phyloP scores from a whole-genome alignment of 2,888 invertebrate species.

The Rhagonycha fulva region DNA sequence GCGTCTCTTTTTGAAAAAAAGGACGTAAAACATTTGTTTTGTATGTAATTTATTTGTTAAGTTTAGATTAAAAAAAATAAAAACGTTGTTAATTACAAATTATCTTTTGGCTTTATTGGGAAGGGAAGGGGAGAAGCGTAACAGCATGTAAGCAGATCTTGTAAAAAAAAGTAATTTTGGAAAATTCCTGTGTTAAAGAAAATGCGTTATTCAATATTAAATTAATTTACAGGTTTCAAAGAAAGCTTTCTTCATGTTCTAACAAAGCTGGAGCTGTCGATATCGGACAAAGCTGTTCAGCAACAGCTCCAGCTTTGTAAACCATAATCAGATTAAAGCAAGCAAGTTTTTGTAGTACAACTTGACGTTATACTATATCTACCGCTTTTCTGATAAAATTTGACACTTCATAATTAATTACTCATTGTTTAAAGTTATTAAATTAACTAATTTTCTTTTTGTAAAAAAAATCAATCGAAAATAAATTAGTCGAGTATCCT shows the following conservation, averaged over 20 bases:
- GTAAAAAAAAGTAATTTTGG: not conserved
- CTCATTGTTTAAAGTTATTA: not conserved
- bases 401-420: not conserved
- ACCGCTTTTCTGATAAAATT: not conserved
- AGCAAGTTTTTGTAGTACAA: constrained; percentile 34
- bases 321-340: constrained; percentile 37
- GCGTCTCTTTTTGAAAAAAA: not conserved
- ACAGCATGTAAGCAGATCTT: not conserved
- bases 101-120: not conserved
- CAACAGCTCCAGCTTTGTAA: constrained; percentile 28
- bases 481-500: not conserved
- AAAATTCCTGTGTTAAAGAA: constrained; percentile 15
- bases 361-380: not conserved
- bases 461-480: not conserved
- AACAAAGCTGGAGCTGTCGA: constrained; percentile 28
- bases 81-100: not conserved
- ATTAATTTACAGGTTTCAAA: constrained; percentile 29
- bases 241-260: constrained; percentile 21
- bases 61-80: not conserved
- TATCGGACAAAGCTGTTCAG: constrained; percentile 26
- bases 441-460: not conserved
- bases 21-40: too few species aligned
- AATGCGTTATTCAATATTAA: constrained; percentile 27
- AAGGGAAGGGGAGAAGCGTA: not conserved
- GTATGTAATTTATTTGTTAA: not conserved